These are phyloP conservation scores for Platysternon megacephalum DNA, from an alignment of 2,113 vertebrate genomes.

Conservation along the genomic window DNA sequence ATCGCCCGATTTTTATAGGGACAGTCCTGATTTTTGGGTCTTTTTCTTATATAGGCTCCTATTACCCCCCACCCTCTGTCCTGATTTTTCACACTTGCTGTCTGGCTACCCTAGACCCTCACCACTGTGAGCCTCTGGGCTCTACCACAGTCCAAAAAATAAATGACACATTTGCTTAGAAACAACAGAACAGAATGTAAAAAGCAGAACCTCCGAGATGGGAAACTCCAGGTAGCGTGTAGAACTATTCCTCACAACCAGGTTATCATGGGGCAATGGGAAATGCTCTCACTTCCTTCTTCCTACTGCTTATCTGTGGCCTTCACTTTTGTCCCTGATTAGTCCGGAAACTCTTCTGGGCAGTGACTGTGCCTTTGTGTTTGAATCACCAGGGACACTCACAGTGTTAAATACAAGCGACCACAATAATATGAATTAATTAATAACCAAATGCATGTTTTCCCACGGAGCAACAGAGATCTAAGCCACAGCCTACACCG, in stretches of 20 bases:
- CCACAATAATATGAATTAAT: neutral
- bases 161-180: neutral
- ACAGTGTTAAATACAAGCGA: neutral
- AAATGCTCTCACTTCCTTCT: constrained; percentile 31
- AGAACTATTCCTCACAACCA: neutral
- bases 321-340: neutral
- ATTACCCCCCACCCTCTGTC: too few relatives aligned
- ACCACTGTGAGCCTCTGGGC: neutral
- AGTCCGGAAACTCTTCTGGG: constrained; percentile 18
- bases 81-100: too few relatives aligned
- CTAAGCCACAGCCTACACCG: neutral
- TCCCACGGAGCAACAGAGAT: neutral
- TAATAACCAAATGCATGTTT: neutral
- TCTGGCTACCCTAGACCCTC: neutral
- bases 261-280: neutral
- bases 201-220: neutral
- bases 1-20: neutral
- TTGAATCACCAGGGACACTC: rapidly evolving
- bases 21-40: too few relatives aligned
- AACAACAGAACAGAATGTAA: neutral
- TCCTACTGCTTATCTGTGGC: neutral
- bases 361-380: neutral
- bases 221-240: neutral
- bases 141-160: neutral
- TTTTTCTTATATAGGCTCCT: too few relatives aligned